A percentile compares a stretch with the other conserved stretches of the same genome.
Conservation (phyloP, 2,113 vertebrate genomes). For the Carassius carassius region DNA sequence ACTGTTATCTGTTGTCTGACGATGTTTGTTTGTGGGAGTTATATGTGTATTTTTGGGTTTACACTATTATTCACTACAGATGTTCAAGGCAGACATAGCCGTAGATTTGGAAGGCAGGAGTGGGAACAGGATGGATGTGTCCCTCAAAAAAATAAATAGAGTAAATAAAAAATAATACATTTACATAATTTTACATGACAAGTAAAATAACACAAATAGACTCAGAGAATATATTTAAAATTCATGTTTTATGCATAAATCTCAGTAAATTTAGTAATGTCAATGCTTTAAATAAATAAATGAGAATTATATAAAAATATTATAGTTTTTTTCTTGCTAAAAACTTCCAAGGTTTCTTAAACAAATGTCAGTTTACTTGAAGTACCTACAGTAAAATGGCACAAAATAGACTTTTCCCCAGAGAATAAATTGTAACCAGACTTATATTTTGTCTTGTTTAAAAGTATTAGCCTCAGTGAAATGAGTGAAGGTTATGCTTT, state of each 20-base stretch:
- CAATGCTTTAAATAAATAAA: too few species aligned
- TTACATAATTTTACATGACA: neutral
- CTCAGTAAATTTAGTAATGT: neutral
- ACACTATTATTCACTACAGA: constrained; percentile 17
- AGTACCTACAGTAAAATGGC: too few species aligned
- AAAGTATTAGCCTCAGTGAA: neutral
- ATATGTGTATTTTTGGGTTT: neutral
- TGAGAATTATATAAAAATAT: too few species aligned
- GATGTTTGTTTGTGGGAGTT: constrained; percentile 9
- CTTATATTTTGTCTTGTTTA: neutral
- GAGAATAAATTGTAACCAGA: neutral
- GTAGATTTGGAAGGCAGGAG: neutral
- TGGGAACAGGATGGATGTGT: neutral
- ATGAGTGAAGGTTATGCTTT: neutral
- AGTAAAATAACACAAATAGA: neutral
- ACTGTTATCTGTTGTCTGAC: constrained; percentile 49
- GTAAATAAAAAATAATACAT: too few species aligned
- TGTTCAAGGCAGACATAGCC: neutral
- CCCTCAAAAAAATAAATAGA: too few species aligned
- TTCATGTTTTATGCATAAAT: neutral
- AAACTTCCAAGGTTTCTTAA: neutral
- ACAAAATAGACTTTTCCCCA: neutral
- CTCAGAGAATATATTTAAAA: neutral
- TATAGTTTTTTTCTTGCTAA: neutral
- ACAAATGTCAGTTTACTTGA: neutral